These are phyloP conservation scores for Cantharis flavilabris DNA, from an alignment of 2,888 invertebrate genomes.

Conservation along the genomic window DNA sequence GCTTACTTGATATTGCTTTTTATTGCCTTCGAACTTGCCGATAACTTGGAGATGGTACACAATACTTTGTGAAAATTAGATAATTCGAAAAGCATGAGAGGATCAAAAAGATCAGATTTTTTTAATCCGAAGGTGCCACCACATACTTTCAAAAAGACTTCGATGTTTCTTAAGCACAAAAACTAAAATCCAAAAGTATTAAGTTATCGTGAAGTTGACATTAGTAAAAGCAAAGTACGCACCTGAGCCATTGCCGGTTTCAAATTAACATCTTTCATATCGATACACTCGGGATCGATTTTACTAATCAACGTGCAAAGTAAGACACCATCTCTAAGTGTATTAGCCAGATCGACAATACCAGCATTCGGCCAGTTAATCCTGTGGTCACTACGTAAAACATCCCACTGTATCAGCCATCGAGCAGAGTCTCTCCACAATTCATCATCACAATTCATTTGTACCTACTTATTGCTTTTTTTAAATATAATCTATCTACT, in stretches of 20 bases:
- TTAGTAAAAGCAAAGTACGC: conserved; percentile 25
- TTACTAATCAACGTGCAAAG: conserved; percentile 90
- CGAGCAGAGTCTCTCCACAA: conserved; percentile 89
- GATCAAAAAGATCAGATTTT: conserved; percentile 89
- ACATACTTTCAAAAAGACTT: conserved; percentile 88
- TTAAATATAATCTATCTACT: too few species aligned
- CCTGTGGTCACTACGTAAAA: conserved; percentile 86
- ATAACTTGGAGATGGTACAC: conserved; percentile 87
- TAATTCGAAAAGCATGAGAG: conserved; percentile 93
- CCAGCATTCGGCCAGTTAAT: conserved; percentile 77
- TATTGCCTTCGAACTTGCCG: conserved; percentile 75
- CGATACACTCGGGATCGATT: conserved; percentile 83
- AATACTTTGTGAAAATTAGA: conserved; percentile 94
- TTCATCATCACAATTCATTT: conserved; percentile 63
- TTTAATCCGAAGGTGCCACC: conserved; percentile 81
- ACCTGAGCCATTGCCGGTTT: conserved; percentile 97
- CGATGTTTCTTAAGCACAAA: conserved; percentile 93
- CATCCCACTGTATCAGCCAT: conserved; percentile 89
- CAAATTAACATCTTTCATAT: conserved; percentile 91
- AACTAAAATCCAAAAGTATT: conserved; percentile 66
- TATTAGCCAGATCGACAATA: conserved; percentile 84
- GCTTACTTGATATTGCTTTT: conserved; percentile 76
- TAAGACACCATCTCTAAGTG: conserved; percentile 91
- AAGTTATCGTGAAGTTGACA: neutral
- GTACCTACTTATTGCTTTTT: conserved; percentile 28